Evolutionary conservation across 2,113 vertebrate genomes (phyloP), one percentile per base, ranked within the genome.

Genomic region (Pteronura brasiliensis): DNA sequence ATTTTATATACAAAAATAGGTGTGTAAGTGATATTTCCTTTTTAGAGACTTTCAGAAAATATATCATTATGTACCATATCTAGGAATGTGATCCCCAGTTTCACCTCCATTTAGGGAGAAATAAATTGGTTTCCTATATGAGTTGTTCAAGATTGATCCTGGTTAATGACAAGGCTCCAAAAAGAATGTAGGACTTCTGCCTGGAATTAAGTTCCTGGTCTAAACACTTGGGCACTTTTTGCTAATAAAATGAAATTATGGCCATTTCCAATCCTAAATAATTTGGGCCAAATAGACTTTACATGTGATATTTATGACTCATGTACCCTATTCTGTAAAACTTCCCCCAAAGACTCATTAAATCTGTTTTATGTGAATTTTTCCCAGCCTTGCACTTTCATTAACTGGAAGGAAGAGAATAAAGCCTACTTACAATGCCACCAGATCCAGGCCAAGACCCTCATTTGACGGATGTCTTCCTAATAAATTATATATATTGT

Each of bases 361-460:
- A 98, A 99, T 98, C 97, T 98, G 86, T 98, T 99, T 99, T 98
- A 98, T 98, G 97, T 98, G 97, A 98, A 92, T 97, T 98, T 98
- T 98, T 97, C 91, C 88, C 97, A 97, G 98, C 57, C 96, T 98
- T 96, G 89, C 94, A 97, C 96, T 98, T 99, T 98, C 98, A 98
- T 98, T 99, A 99, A 97, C 97, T 98, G 92, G 95, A 94, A 98
- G 83, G 97, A 98, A 98, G 98, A 98, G 92, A 99, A 98, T 97
- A 97, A 98, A 99, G 90, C 74, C 76, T 61, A 90, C 97, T 98
- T 98, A 98, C 95, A 98, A 96, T 97, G 94, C 36, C 17, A 87
- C 96, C 86, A 95, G 59, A 98, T 71, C 85, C 81, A 92, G 77
- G 88, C 91, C 94, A 98, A 55, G 95, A 90, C 97, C 88, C 84